These are phyloP conservation scores for Apostichopus parvimensis DNA, from an alignment of 35 echinoderm and acorn worm genomes.

Conservation along the genomic window DNA sequence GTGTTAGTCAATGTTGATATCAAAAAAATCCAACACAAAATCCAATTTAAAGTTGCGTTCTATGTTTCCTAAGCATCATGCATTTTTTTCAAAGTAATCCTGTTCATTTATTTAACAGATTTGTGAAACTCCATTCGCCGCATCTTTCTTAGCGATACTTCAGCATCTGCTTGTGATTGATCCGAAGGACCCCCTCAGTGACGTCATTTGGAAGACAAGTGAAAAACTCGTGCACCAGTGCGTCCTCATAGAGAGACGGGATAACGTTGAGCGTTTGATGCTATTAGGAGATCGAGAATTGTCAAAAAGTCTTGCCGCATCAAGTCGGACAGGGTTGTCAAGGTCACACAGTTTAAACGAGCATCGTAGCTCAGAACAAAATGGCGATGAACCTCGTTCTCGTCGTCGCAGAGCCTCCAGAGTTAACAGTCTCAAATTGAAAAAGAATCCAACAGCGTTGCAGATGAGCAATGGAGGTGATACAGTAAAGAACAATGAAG, in stretches of 20 bases:
- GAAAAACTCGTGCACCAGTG: slow-evolving; percentile 95
- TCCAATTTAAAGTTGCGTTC: too few species aligned
- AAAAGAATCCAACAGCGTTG: background rate
- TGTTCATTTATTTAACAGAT: slow-evolving; percentile 53
- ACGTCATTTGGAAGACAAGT: slow-evolving; percentile 81
- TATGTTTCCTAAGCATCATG: too few species aligned
- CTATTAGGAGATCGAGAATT: slow-evolving; percentile 78
- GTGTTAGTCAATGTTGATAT: too few species aligned
- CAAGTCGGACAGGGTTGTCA: background rate
- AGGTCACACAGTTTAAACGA: slow-evolving; percentile 6
- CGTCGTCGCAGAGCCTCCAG: slow-evolving; percentile 18
- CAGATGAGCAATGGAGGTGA: slow-evolving; percentile 9
- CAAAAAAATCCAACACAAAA: too few species aligned
- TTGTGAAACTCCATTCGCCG: slow-evolving; percentile 81
- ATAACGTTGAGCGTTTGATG: slow-evolving; percentile 68
- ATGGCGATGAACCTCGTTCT: background rate
- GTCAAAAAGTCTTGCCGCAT: slow-evolving; percentile 45
- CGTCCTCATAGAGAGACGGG: slow-evolving; percentile 79
- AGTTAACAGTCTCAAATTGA: slow-evolving; percentile 16
- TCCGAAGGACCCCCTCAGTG: slow-evolving; percentile 72
- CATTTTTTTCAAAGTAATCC: too few species aligned
- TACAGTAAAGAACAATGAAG: background rate
- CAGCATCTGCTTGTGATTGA: slow-evolving; percentile 94
- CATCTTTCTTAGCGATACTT: slow-evolving; percentile 86
- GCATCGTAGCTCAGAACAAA: background rate